A percentile compares a stretch with the other conserved stretches of the same genome.
Conservation (phyloP, 2,797 vertebrate genomes). For the Euthynnus affinis region DNA sequence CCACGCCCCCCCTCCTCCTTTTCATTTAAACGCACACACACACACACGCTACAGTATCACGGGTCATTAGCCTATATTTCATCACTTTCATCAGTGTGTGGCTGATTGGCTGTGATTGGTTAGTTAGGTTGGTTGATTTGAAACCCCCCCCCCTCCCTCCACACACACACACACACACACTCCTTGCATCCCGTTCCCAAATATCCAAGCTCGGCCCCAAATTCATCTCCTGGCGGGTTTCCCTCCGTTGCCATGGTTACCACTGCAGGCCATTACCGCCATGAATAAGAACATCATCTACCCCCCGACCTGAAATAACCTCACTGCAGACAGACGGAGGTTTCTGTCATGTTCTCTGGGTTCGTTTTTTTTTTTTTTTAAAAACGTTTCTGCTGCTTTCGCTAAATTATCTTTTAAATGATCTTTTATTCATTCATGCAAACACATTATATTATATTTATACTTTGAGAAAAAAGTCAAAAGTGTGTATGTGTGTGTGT, state of each 20-base stretch:
- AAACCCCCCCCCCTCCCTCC: not conserved
- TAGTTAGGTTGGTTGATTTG: conserved; percentile 9
- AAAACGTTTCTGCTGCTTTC: too few species aligned
- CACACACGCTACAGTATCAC: not conserved
- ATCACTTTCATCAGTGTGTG: conserved; percentile 39
- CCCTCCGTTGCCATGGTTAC: conserved; percentile 66
- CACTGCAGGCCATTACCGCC: conserved; percentile 61
- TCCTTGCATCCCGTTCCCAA: not conserved
- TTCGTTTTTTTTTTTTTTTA: too few species aligned
- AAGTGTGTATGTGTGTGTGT: not conserved
- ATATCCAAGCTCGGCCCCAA: not conserved
- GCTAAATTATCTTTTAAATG: not conserved
- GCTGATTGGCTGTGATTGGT: conserved; percentile 38
- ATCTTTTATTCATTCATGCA: not conserved
- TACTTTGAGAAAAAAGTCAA: not conserved
- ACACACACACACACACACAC: too few species aligned
- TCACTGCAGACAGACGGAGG: conserved; percentile 10
- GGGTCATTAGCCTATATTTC: conserved; percentile 37
- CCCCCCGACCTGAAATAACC: conserved; percentile 66
- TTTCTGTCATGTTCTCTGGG: too few species aligned
- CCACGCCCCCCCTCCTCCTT: conserved; percentile 28
- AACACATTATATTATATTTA: not conserved
- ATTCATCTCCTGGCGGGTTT: conserved; percentile 48
- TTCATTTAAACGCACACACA: not conserved
- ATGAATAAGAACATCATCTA: conserved; percentile 71